A percentile compares a stretch with the other conserved stretches of the same genome.
Evolutionary conservation across 2,888 invertebrate genomes (phyloP).

Genomic region (Arrhopalites spinosus): DNA sequence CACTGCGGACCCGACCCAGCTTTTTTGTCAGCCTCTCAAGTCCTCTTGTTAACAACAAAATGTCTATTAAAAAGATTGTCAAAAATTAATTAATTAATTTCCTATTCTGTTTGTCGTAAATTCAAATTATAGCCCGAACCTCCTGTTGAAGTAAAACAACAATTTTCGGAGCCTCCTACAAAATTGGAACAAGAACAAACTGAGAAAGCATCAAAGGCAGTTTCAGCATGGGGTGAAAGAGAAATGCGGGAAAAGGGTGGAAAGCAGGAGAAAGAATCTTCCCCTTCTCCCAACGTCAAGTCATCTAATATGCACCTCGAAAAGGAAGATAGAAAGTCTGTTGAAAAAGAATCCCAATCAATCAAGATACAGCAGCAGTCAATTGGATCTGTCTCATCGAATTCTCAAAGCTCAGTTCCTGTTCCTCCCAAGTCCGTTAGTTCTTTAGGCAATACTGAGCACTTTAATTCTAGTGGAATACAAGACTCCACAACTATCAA

Average conservation of each 20-base stretch:
- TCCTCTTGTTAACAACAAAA: too few relatives aligned
- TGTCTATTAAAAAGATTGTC: too few relatives aligned
- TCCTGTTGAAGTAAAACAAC: constrained; percentile 14
- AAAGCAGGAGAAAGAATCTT: constrained; percentile 37
- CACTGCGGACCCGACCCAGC: too few relatives aligned
- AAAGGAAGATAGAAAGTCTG: constrained; percentile 25
- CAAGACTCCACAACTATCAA: background rate
- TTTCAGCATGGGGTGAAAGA: constrained; percentile 34
- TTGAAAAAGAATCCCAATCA: constrained; percentile 19
- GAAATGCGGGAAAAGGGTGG: constrained; percentile 35
- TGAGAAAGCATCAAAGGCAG: background rate
- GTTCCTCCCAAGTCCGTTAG: background rate
- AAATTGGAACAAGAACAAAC: constrained; percentile 10
- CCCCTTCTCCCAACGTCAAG: constrained; percentile 6
- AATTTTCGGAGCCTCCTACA: constrained; percentile 19
- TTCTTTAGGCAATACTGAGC: background rate
- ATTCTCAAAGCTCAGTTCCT: background rate
- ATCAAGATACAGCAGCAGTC: background rate
- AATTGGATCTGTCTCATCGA: too few relatives aligned
- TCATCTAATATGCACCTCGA: background rate
- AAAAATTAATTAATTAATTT: too few relatives aligned
- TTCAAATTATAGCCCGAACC: too few relatives aligned
- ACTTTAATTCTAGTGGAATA: background rate
- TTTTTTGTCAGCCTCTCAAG: too few relatives aligned
- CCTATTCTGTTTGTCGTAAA: too few relatives aligned